phyloP scores from a whole-genome alignment of 2,888 invertebrate species.

The Zaprionus lineosus region DNA sequence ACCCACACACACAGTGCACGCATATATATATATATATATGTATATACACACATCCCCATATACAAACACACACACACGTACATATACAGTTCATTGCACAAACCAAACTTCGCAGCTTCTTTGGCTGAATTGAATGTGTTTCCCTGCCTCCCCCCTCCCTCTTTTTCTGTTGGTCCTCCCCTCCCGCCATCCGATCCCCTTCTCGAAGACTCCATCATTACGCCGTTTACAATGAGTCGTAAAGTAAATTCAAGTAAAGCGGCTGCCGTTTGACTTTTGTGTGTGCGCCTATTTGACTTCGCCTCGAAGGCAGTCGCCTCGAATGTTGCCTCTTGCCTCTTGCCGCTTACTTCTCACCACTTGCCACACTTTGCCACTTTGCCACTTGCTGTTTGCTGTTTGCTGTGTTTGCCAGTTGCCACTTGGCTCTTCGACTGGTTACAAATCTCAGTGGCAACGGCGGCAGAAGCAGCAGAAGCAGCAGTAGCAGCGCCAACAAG shows the following conservation, averaged over 20 bases:
- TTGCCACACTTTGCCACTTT: neutral
- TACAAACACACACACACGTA: neutral
- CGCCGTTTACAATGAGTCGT: slow-evolving; percentile 73
- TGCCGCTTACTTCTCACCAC: slow-evolving; percentile 1
- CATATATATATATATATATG: neutral
- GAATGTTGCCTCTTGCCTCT: neutral
- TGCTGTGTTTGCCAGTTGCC: neutral
- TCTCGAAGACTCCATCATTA: slow-evolving; percentile 56
- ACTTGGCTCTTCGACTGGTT: slow-evolving; percentile 1
- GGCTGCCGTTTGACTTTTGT: slow-evolving; percentile 66
- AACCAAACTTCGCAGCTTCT: slow-evolving; percentile 31
- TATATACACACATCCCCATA: neutral
- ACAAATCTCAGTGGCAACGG: slow-evolving; percentile 19
- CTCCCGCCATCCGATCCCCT: neutral
- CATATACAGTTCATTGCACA: slow-evolving; percentile 27
- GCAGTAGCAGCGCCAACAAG: slow-evolving; percentile 23
- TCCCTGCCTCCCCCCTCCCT: neutral
- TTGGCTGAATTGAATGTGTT: no score
- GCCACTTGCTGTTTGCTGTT: neutral
- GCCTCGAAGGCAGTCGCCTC: slow-evolving; percentile 18
- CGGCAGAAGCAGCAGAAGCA: neutral
- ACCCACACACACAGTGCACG: neutral
- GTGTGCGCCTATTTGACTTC: slow-evolving; percentile 55
- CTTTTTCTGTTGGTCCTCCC: neutral
- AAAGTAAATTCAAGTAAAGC: slow-evolving; percentile 62